Evolutionary conservation across 2,888 invertebrate genomes (phyloP).

Genomic region (Aphidoletes aphidimyza): DNA sequence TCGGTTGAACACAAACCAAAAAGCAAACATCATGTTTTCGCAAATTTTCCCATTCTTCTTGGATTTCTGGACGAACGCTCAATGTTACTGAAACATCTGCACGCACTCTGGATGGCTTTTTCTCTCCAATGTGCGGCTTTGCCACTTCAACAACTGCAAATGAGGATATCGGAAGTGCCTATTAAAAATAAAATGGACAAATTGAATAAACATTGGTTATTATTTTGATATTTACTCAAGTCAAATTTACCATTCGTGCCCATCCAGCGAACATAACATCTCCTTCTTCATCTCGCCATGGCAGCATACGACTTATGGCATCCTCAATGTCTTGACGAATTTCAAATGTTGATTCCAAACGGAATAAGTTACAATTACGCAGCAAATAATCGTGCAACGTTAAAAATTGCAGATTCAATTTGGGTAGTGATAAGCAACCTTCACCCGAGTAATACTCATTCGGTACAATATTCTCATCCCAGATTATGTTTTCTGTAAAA

Average conservation of each 20-base stretch:
- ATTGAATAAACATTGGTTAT: too few species aligned
- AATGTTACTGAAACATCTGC: slow-evolving; percentile 95
- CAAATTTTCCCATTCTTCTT: slow-evolving; percentile 95
- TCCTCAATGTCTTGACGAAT: slow-evolving; percentile 99
- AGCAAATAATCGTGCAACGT: slow-evolving; percentile 97
- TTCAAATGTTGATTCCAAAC: slow-evolving; percentile 98
- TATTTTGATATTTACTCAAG: too few species aligned
- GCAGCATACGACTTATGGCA: slow-evolving; percentile 92
- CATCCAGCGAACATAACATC: slow-evolving; percentile 94
- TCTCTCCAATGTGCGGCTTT: slow-evolving; percentile 92
- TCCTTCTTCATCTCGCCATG: slow-evolving; percentile 91
- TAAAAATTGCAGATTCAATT: slow-evolving; percentile 96
- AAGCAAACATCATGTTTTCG: slow-evolving; percentile 99
- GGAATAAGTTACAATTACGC: slow-evolving; percentile 96
- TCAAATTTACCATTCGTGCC: slow-evolving; percentile 85
- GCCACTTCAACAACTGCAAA: slow-evolving; percentile 96
- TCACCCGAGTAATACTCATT: slow-evolving; percentile 97
- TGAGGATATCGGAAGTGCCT: slow-evolving; percentile 87
- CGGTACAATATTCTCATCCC: slow-evolving; percentile 99
- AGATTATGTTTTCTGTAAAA: slow-evolving; percentile 88
- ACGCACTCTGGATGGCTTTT: slow-evolving; percentile 92
- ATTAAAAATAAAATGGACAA: too few species aligned
- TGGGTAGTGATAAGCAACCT: slow-evolving; percentile 94
- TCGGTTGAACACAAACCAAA: slow-evolving; percentile 89
- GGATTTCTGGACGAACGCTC: slow-evolving; percentile 89